phyloP scores from a whole-genome alignment of 2,113 vertebrate genomes.

The Chaetodon trifascialis region DNA sequence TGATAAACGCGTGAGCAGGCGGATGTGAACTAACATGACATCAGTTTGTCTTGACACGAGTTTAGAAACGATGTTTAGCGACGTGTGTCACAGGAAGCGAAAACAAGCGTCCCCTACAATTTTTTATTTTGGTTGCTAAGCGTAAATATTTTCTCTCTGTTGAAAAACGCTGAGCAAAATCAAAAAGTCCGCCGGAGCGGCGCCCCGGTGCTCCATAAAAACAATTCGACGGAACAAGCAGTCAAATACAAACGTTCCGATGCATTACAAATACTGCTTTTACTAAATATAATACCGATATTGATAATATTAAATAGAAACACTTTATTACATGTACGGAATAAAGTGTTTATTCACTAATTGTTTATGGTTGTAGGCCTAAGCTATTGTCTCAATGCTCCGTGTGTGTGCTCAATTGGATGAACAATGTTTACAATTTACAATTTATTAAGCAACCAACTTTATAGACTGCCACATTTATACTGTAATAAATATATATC shows the following conservation, averaged over 20 bases:
- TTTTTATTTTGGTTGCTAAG: slow-evolving; percentile 11
- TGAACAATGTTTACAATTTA: not conserved
- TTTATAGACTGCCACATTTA: too few relatives aligned
- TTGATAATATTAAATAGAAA: too few relatives aligned
- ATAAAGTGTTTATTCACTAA: not conserved
- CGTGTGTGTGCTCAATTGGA: not conserved
- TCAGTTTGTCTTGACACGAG: not conserved
- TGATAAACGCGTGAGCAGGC: slow-evolving; percentile 3
- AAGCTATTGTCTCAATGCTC: not conserved
- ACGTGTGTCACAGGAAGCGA: not conserved
- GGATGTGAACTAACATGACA: slow-evolving; percentile 53
- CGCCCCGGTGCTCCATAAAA: slow-evolving; percentile 56
- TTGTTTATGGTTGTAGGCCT: not conserved
- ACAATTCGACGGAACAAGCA: slow-evolving; percentile 49
- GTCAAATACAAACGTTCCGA: slow-evolving; percentile 22
- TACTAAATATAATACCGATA: too few relatives aligned
- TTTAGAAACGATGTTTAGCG: slow-evolving; percentile 5
- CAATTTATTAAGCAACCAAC: not conserved
- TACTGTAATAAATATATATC: too few relatives aligned
- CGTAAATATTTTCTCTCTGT: not conserved
- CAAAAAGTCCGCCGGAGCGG: slow-evolving; percentile 68
- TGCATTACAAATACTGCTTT: too few relatives aligned
- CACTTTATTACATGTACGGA: not conserved
- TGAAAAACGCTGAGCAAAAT: slow-evolving; percentile 22
- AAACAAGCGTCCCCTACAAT: not conserved